A percentile compares a stretch with the other conserved stretches of the same genome.
Evolutionary conservation across 1,140 invertebrate species (phyloP).

Genomic region (Carposina sasakii): DNA sequence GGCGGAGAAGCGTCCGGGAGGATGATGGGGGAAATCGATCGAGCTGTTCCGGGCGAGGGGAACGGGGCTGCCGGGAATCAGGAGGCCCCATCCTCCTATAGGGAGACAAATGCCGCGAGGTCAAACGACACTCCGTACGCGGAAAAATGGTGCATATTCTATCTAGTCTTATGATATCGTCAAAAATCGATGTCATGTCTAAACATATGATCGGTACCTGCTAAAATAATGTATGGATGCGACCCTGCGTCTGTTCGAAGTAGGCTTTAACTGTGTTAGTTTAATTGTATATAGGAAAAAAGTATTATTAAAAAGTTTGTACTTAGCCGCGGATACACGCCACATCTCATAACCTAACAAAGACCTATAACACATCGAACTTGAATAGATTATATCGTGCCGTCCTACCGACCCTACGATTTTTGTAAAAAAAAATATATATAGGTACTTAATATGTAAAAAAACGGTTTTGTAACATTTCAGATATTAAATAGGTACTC

Average conservation of each 20-base stretch:
- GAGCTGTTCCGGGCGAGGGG: conserved; percentile 32
- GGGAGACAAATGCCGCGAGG: conserved; percentile 15
- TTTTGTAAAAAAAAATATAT: conserved; percentile 72
- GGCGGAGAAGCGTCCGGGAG: conserved; percentile 19
- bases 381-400: conserved; percentile 71
- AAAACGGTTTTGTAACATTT: conserved; percentile 72
- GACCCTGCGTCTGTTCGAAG: conserved; percentile 68
- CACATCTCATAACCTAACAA: conserved; percentile 46
- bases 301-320: conserved; percentile 51
- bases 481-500: conserved; percentile 70
- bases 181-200: conserved; percentile 52
- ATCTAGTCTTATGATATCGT: conserved; percentile 63
- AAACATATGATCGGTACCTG: conserved; percentile 69
- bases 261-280: conserved; percentile 71
- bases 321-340: conserved; percentile 46
- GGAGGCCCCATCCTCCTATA: no score
- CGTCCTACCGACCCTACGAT: conserved; percentile 72
- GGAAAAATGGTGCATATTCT: conserved; percentile 66
- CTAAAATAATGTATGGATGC: conserved; percentile 69
- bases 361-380: conserved; percentile 69
- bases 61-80: conserved; percentile 16
- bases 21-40: conserved; percentile 55
- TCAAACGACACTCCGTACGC: conserved; percentile 35
- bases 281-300: conserved; percentile 67
- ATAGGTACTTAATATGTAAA: conserved; percentile 67